Evolutionary conservation across 1,140 invertebrate genomes (phyloP), one percentile per base, ranked within the genome.

Genomic region (Pteromalus puparum): DNA sequence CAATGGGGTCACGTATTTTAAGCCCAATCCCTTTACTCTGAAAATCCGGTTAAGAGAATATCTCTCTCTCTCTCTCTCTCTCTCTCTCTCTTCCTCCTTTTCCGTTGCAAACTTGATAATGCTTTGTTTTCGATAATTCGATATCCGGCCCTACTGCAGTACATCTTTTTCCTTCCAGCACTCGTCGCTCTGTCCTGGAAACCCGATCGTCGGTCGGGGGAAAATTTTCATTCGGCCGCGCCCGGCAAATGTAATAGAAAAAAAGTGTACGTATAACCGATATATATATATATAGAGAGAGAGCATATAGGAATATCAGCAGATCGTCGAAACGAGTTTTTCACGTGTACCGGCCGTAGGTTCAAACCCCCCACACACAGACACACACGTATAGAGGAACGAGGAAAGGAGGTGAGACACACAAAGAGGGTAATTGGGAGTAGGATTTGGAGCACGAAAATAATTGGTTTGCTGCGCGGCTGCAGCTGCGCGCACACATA

Each of bases 361-460:
- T 24, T 28, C 26, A 67, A 30, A 30, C 30, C 65, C 10, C 4
- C 10, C 21, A n/a, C 65, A 18, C 21, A 26, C 7, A 26, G 2
- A 28, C 5, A 28, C 26, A 26, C 18, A 26, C 67, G 67, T 7
- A 28, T 18, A 68, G 2, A 28, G 10, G n/a, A n/a, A 1, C 38
- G 38, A 42, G 10, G 0, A n/a, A 26, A 30, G 26, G 28, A 70
- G 53, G 53, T 26, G 28, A 0, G 18, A 30, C 30, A 24, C 42
- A 53, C 70, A 30, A 53, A 73, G 73, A 46, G 75, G 79, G 87
- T 91, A 91, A 92, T 92, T 91, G 89, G 89, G 87, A 90, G 88
- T 88, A 87, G 88, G 88, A 91, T 91, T 90, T 90, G 88, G 90
- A 92, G 90, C 90, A 91, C 88, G 89, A 89, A 91, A 92, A 90